A percentile compares a stretch with the other conserved stretches of the same genome.
phyloP scores from a whole-genome alignment of 2,113 vertebrate species.

The Bostrychus sinensis region DNA sequence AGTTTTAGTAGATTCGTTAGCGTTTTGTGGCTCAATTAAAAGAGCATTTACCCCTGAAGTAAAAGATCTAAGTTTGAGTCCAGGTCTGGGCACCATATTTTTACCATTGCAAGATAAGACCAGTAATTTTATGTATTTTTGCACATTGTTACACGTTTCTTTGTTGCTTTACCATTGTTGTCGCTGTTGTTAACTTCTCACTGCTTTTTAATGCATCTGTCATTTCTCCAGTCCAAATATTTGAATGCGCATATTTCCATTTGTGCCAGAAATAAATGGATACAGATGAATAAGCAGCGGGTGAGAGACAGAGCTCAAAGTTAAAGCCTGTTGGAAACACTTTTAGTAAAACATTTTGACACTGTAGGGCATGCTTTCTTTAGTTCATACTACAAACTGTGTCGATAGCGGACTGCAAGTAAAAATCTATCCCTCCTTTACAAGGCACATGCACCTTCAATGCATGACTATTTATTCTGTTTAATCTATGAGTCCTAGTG shows the following conservation, averaged over 20 bases:
- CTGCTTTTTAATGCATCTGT: constrained; percentile 18
- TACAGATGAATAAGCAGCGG: constrained; percentile 5
- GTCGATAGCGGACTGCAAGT: background rate
- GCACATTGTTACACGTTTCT: constrained; percentile 44
- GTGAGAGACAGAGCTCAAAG: background rate
- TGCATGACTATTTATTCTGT: background rate
- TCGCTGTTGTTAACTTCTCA: constrained; percentile 44
- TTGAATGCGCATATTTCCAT: constrained; percentile 10
- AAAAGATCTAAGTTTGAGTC: too few relatives aligned
- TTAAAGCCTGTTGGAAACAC: constrained; percentile 1
- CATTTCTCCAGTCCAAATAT: constrained; percentile 1
- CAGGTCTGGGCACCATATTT: too few relatives aligned
- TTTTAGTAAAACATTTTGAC: background rate
- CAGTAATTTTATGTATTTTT: too few relatives aligned
- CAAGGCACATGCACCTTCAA: background rate
- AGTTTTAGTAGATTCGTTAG: too few relatives aligned
- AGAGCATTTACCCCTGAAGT: too few relatives aligned
- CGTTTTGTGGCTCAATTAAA: too few relatives aligned
- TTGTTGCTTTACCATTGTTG: constrained; percentile 15
- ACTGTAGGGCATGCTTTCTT: background rate
- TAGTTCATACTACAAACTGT: background rate
- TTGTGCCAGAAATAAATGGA: constrained; percentile 10
- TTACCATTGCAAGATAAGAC: too few relatives aligned
- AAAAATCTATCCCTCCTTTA: background rate
- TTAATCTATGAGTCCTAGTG: background rate